phyloP scores from a whole-genome alignment of 2,888 invertebrate genomes.

The Ophion ellenae region DNA sequence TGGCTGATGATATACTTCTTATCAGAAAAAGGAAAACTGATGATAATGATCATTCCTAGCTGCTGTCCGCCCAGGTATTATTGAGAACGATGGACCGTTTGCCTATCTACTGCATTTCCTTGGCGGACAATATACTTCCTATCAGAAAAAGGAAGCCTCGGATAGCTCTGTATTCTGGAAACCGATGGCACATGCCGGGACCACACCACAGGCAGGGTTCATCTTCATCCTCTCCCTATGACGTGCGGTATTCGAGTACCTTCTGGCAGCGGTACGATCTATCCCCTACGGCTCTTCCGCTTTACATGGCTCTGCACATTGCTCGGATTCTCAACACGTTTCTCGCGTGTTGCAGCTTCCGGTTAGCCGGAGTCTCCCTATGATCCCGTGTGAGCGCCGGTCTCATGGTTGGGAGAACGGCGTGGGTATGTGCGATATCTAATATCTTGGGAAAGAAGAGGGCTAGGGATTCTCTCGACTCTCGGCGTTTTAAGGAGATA shows the following conservation, averaged over 20 bases:
- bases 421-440: slow-evolving; percentile 52
- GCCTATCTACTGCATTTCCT: slow-evolving; percentile 65
- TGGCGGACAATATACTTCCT: slow-evolving; percentile 58
- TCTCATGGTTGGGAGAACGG: slow-evolving; percentile 29
- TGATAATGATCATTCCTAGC: slow-evolving; percentile 23
- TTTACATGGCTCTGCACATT: slow-evolving; percentile 13
- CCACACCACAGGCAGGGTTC: background rate
- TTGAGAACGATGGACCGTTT: slow-evolving; percentile 18
- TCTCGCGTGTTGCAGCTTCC: slow-evolving; percentile 58
- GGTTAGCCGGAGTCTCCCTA: slow-evolving; percentile 40
- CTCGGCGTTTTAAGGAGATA: slow-evolving; percentile 19
- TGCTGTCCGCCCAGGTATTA: background rate
- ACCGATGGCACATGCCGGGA: slow-evolving; percentile 16
- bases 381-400: slow-evolving; percentile 24
- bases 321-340: slow-evolving; percentile 42
- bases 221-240: slow-evolving; percentile 1
- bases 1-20: slow-evolving; percentile 57
- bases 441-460: slow-evolving; percentile 59
- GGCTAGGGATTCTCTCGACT: slow-evolving; percentile 52
- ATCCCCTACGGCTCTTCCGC: slow-evolving; percentile 2
- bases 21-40: background rate
- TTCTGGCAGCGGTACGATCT: slow-evolving; percentile 23
- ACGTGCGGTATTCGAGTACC: background rate
- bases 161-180: slow-evolving; percentile 59
- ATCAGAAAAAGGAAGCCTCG: slow-evolving; percentile 46